These are phyloP conservation scores for Porites evermanni DNA, from an alignment of 92 coral and sea anemone genomes.

Conservation along the genomic window DNA sequence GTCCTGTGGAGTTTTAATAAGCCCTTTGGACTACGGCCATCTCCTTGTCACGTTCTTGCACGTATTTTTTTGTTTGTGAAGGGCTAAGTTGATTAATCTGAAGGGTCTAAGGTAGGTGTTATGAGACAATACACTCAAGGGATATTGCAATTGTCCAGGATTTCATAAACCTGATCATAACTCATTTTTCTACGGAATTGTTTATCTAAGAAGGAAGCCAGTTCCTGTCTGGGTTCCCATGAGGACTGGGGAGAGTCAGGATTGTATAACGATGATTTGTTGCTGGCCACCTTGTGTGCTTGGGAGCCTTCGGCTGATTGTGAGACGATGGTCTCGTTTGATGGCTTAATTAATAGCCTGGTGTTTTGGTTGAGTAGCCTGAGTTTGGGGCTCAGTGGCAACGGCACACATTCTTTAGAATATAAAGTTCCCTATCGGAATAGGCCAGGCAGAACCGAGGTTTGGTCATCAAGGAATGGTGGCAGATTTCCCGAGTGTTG, in stretches of 20 bases:
- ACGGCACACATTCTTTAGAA: too few species aligned
- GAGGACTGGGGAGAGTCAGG: neutral
- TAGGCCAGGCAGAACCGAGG: neutral
- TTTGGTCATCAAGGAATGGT: slow-evolving; percentile 10
- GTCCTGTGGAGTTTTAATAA: slow-evolving; percentile 41
- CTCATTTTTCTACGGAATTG: neutral
- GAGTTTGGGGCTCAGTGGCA: too few species aligned
- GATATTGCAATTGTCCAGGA: neutral
- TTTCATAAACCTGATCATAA: neutral
- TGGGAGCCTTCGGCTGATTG: too few species aligned
- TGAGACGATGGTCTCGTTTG: too few species aligned
- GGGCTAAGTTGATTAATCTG: slow-evolving; percentile 42
- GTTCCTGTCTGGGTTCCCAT: neutral
- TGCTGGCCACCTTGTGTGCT: too few species aligned
- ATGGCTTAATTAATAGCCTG: too few species aligned
- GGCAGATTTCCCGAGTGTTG: slow-evolving; percentile 1
- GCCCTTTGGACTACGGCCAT: slow-evolving; percentile 54
- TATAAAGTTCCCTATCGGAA: neutral
- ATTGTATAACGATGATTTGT: too few species aligned
- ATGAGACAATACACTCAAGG: neutral
- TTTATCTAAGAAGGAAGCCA: neutral
- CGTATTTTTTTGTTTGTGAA: slow-evolving; percentile 37
- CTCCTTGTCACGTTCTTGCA: slow-evolving; percentile 59
- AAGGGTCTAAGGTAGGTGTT: slow-evolving; percentile 51
- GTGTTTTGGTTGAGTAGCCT: too few species aligned